These are phyloP conservation scores for Lordiphosa fenestrarum DNA, from an alignment of 2,888 invertebrate genomes.

Conservation along the genomic window DNA sequence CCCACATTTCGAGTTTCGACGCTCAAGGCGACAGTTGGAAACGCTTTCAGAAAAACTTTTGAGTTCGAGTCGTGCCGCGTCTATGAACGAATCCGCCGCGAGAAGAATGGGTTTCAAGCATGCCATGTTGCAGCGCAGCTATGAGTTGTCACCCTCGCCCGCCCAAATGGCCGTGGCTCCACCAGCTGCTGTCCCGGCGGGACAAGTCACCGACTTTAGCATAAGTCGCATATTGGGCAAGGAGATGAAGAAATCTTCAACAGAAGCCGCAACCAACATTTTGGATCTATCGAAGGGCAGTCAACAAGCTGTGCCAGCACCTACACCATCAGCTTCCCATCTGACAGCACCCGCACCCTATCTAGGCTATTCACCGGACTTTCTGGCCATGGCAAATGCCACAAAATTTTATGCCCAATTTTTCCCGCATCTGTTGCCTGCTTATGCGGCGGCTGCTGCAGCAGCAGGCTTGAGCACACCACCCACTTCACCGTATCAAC, in stretches of 20 bases:
- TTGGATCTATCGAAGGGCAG: slow-evolving; percentile 76
- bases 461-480: slow-evolving; percentile 61
- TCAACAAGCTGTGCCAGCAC: slow-evolving; percentile 15
- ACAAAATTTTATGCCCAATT: slow-evolving; percentile 78
- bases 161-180: slow-evolving; percentile 27
- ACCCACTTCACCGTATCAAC: slow-evolving; percentile 58
- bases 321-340: neutral
- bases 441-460: slow-evolving; percentile 66
- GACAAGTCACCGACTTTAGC: slow-evolving; percentile 78
- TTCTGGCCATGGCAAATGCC: slow-evolving; percentile 75
- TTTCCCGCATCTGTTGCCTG: slow-evolving; percentile 75
- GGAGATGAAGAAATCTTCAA: slow-evolving; percentile 19
- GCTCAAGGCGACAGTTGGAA: slow-evolving; percentile 74
- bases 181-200: slow-evolving; percentile 22
- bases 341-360: neutral
- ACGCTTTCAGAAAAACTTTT: slow-evolving; percentile 4
- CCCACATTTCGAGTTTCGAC: slow-evolving; percentile 77
- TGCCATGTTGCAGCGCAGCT: slow-evolving; percentile 76
- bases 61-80: slow-evolving; percentile 21
- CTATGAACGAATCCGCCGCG: slow-evolving; percentile 68
- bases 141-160: slow-evolving; percentile 67
- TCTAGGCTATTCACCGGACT: slow-evolving; percentile 52
- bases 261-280: slow-evolving; percentile 44
- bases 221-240: slow-evolving; percentile 74
- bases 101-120: slow-evolving; percentile 78